Base-by-base conservation (phyloP, 2,797 vertebrate genomes). In the Chelon labrosus region DNA sequence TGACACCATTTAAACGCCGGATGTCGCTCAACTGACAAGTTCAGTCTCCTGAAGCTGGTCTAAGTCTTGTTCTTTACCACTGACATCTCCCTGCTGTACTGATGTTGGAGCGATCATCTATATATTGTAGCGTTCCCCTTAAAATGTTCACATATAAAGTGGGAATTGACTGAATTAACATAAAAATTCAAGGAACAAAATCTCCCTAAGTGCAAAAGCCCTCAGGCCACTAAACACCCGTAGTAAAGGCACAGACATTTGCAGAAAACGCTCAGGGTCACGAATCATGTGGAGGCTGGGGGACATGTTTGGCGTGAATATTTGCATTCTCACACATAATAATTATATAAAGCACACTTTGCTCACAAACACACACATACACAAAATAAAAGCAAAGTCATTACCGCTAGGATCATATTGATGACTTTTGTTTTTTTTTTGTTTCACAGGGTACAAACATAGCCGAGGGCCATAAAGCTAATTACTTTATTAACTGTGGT, bases 401-500 rank as follows among this genome's bases (percentile, higher is more conserved):
- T 50, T 79, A 74, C 16, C 53, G 27, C 46, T 27, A 49, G 58
- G 80, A 79, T 65, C 46, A 63, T 68, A 68, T 39, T 75, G 56
- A 79, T 68, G 65, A 62, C 50, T 71, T 73, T 61, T 79, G 62
- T 69, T 76, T 51, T 58, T 65, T 63, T 66, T 37, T 63, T 27
- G 63, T 77, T 84, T 80, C 55, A 69, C 44, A 57, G 58, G 65
- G 74, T 66, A 84, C 81, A 89, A 91, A 89, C 74, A 84, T 70
- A 81, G 75, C 87, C 77, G 44, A 27, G 31, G 61, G 88, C 85
- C 41, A 78, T 60, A 59, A 80, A 79, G 73, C 70, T 87, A 86
- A 93, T 92, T 90, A 82, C 75, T 84, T 77, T 77, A 88, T 86
- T 85, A 90, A 87, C 74, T 70, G 56, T 55, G 50, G 51, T 42